A percentile compares a stretch with the other conserved stretches of the same genome.
Evolutionary conservation across 2,797 vertebrate genomes (phyloP).

Genomic region (Brachyalestes nurse): DNA sequence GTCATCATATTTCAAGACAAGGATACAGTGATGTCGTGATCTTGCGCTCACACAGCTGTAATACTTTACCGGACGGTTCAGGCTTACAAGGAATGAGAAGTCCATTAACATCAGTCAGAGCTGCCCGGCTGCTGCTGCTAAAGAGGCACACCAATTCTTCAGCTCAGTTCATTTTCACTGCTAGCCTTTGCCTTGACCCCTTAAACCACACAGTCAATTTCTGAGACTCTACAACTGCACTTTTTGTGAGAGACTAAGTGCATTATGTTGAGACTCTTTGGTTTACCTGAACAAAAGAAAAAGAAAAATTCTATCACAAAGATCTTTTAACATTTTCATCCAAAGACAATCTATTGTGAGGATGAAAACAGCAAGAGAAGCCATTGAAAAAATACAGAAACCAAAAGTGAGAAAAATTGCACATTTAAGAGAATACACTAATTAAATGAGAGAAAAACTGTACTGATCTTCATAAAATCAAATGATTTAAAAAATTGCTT

Average conservation of each 20-base stretch:
- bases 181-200: conserved; percentile 19
- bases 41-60: conserved; percentile 22
- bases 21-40: conserved; percentile 38
- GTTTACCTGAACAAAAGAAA: not conserved
- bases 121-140: not conserved
- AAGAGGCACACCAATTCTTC: conserved; percentile 27
- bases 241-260: not conserved
- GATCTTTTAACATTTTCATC: not conserved
- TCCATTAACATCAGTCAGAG: conserved; percentile 35
- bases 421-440: not conserved
- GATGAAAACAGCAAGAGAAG: not conserved
- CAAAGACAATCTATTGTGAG: conserved; percentile 1
- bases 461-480: too few species aligned
- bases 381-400: not conserved
- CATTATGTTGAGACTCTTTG: not conserved
- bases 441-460: too few species aligned
- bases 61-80: conserved; percentile 14
- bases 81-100: conserved; percentile 26
- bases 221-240: not conserved
- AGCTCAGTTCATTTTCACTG: conserved; percentile 18
- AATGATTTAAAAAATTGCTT: too few species aligned
- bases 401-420: not conserved
- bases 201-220: not conserved
- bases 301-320: not conserved
- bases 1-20: conserved; percentile 45